A percentile compares a stretch with the other conserved stretches of the same genome.
These are phyloP conservation scores for Hemicordylus capensis DNA, from an alignment of 2,113 vertebrate species.

Conservation along the genomic window DNA sequence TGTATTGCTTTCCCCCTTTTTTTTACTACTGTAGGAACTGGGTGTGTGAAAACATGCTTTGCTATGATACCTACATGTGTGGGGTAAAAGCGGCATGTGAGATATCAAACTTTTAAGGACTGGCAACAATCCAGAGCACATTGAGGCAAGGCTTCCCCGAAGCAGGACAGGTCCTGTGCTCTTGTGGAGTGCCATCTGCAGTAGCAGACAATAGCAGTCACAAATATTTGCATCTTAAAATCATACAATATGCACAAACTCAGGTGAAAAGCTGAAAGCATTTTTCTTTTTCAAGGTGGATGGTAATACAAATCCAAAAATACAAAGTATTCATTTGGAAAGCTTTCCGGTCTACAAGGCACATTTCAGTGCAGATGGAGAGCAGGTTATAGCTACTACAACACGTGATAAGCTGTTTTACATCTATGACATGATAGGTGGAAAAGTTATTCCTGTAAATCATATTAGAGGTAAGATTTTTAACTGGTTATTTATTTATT, in stretches of 20 bases:
- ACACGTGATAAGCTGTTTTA: slow-evolving; percentile 89
- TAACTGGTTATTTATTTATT: background rate
- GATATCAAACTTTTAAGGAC: background rate
- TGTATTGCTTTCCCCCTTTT: background rate
- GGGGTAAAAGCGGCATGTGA: background rate
- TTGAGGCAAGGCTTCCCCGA: background rate
- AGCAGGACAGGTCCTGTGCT: background rate
- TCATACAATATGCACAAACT: background rate
- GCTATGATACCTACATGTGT: background rate
- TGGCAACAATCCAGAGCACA: background rate
- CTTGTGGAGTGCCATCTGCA: background rate
- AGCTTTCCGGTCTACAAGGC: slow-evolving; percentile 89
- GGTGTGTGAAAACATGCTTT: background rate
- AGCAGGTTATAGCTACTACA: slow-evolving; percentile 89
- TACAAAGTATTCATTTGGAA: slow-evolving; percentile 94
- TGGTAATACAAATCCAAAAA: slow-evolving; percentile 90
- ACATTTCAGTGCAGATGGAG: slow-evolving; percentile 85
- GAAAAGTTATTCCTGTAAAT: slow-evolving; percentile 83
- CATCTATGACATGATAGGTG: slow-evolving; percentile 95
- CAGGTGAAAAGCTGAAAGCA: background rate
- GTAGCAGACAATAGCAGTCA: background rate
- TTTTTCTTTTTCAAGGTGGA: slow-evolving; percentile 82
- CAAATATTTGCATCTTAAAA: background rate
- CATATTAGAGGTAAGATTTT: slow-evolving; percentile 84
- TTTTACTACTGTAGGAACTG: background rate